These are phyloP conservation scores for Conus ventricosus DNA, from an alignment of 1,140 invertebrate species.

Conservation along the genomic window DNA sequence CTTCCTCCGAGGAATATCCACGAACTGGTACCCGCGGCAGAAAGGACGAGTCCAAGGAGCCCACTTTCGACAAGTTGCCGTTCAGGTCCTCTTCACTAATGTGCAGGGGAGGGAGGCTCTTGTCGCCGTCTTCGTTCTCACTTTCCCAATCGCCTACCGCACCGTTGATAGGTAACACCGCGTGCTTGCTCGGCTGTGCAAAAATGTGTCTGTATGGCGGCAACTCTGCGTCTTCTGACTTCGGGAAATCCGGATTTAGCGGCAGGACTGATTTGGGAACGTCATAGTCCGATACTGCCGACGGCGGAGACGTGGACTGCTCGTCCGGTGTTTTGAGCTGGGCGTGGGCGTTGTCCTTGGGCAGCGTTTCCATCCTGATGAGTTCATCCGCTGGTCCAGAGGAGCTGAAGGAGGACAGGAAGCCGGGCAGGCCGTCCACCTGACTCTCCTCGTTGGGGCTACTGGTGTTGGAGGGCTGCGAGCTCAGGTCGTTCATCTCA, in stretches of 20 bases:
- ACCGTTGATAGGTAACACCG: conserved; percentile 8
- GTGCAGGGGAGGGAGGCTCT: conserved; percentile 11
- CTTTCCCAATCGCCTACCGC: conserved; percentile 15
- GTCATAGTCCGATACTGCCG: background rate
- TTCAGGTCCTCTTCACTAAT: conserved; percentile 39
- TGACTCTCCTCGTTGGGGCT: background rate
- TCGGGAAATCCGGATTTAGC: background rate
- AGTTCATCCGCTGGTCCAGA: background rate
- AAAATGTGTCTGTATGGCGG: background rate
- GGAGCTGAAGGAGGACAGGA: conserved; percentile 12
- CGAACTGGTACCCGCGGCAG: background rate
- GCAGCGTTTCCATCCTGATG: conserved; percentile 11
- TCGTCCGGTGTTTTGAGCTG: conserved; percentile 21
- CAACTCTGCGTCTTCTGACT: background rate
- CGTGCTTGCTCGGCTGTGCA: background rate
- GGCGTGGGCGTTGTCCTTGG: conserved; percentile 24
- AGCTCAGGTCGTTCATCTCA: conserved; percentile 20
- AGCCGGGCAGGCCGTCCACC: conserved; percentile 4
- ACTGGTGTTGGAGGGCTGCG: background rate
- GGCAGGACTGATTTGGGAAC: background rate
- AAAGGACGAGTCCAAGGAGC: background rate
- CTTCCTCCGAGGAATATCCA: background rate
- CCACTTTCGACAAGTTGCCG: conserved; percentile 20
- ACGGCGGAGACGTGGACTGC: background rate
- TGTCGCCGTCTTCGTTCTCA: background rate